Conservation (phyloP, 1,140 invertebrate species). For the Aporrectodea caliginosa region DNA sequence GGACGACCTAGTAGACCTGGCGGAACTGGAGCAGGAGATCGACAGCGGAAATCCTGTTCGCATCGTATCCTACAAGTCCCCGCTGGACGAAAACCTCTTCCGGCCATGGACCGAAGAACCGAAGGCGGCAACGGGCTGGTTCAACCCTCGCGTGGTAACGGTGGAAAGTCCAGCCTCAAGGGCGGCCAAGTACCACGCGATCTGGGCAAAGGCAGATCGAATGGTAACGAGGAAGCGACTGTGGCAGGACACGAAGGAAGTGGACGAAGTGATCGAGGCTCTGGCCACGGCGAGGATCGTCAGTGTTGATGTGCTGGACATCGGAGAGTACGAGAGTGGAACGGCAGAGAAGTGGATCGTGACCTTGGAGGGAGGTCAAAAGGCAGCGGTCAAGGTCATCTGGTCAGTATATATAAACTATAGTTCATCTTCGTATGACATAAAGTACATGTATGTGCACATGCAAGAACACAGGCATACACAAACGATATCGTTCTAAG, state of each 20-base stretch:
- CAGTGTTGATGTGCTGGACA: constrained; percentile 24
- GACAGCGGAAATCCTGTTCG: constrained; percentile 20
- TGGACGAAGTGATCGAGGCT: constrained; percentile 17
- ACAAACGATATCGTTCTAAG: too few relatives aligned
- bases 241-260: constrained; percentile 12
- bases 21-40: constrained; percentile 14
- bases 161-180: not conserved
- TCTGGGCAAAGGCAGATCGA: constrained; percentile 25
- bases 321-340: constrained; percentile 26
- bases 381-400: constrained; percentile 31
- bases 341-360: constrained; percentile 34
- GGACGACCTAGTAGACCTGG: not conserved
- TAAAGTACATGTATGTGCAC: not conserved
- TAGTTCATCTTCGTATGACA: too few relatives aligned
- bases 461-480: too few relatives aligned
- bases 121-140: not conserved
- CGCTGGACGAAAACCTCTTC: not conserved
- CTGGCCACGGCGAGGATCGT: constrained; percentile 24
- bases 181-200: constrained; percentile 7
- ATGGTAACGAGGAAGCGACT: constrained; percentile 23
- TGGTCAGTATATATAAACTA: constrained; percentile 27
- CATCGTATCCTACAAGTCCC: constrained; percentile 25
- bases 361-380: constrained; percentile 33
- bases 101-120: not conserved
- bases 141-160: too few relatives aligned